These are phyloP conservation scores for Macaca fascicularis DNA, from an alignment of 2,113 vertebrate genomes.

Conservation along the genomic window T2T-MFA8v1.1 NC_088376.1:63133501-63134000, in stretches of 20 bases:
- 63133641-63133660: background rate
- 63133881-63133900: constrained; percentile 72
- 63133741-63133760: background rate
- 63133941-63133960: background rate
- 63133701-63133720: background rate
- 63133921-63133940: background rate
- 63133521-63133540: background rate
- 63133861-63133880: constrained; percentile 60
- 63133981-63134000: background rate
- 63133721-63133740: background rate
- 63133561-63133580: background rate
- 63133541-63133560: background rate
- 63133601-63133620: background rate
- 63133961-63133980: background rate
- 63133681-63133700: background rate
- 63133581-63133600: background rate
- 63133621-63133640: background rate
- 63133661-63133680: constrained; percentile 13
- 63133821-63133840: background rate
- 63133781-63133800: background rate
- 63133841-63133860: background rate
- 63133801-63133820: background rate
- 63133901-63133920: constrained; percentile 56
- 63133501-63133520: background rate
- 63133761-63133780: background rate